These are phyloP conservation scores for Diplosoma virens DNA, from an alignment of 23 tunicate species.

Conservation along the genomic window DNA sequence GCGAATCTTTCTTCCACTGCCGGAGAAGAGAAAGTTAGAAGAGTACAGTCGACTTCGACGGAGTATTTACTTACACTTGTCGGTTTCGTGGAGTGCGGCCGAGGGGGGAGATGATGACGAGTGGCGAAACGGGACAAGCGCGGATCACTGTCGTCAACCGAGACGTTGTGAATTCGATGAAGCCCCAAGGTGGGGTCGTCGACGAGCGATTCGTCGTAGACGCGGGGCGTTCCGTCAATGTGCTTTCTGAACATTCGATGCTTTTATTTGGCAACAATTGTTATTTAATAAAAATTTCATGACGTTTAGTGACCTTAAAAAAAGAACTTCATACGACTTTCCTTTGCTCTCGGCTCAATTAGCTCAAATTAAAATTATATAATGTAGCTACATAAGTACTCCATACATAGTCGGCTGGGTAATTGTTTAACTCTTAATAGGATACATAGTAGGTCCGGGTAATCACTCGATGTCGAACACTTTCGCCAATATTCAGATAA, in stretches of 20 bases:
- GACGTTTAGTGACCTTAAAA: too few relatives aligned
- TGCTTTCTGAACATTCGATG: constrained; percentile 57
- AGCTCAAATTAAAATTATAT: too few relatives aligned
- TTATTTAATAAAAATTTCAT: not conserved
- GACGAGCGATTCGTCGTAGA: constrained; percentile 80
- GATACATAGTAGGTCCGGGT: too few relatives aligned
- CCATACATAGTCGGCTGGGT: too few relatives aligned
- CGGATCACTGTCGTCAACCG: constrained; percentile 48
- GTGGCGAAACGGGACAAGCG: constrained; percentile 13
- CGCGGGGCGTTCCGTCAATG: constrained; percentile 69
- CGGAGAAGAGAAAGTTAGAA: too few relatives aligned
- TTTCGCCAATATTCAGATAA: too few relatives aligned
- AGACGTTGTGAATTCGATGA: constrained; percentile 40
- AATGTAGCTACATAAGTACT: too few relatives aligned
- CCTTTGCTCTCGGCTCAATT: too few relatives aligned
- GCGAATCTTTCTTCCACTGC: constrained; percentile 32
- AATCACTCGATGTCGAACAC: too few relatives aligned
- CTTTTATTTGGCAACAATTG: too few relatives aligned
- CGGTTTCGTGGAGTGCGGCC: constrained; percentile 68
- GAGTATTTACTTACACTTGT: not conserved
- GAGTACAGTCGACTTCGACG: not conserved
- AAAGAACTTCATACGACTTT: too few relatives aligned
- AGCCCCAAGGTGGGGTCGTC: constrained; percentile 32
- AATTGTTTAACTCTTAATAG: too few relatives aligned
- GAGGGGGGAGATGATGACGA: constrained; percentile 22